These are phyloP conservation scores for Garrulus glandarius DNA, from an alignment of 2,797 vertebrate species.

Conservation along the genomic window DNA sequence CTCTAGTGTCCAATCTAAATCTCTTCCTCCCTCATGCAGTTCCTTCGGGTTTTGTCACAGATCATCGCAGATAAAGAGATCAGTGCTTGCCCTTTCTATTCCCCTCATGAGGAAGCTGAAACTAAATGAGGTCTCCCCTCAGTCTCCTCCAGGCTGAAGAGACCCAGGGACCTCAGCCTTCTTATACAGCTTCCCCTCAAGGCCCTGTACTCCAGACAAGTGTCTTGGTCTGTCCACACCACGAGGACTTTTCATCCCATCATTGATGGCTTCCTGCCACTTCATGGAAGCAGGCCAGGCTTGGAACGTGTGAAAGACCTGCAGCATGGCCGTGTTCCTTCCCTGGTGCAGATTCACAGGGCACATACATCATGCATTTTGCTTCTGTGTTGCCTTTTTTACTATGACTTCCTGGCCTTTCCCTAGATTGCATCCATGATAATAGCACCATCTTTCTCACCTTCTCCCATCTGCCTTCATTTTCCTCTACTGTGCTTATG, in stretches of 20 bases:
- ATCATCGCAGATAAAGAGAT: too few species aligned
- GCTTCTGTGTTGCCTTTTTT: not conserved
- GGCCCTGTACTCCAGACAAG: not conserved
- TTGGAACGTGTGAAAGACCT: not conserved
- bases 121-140: not conserved
- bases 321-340: fast-evolving
- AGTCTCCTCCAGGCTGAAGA: not conserved
- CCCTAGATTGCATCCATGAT: not conserved
- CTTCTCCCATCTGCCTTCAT: not conserved
- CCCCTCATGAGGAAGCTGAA: not conserved
- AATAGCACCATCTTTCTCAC: not conserved
- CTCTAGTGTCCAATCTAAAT: not conserved
- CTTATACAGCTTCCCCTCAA: not conserved
- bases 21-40: not conserved
- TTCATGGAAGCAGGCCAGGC: not conserved
- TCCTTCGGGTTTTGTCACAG: not conserved
- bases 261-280: not conserved
- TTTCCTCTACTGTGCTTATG: not conserved
- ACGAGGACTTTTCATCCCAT: fast-evolving
- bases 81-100: not conserved
- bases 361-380: fast-evolving
- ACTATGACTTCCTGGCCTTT: not conserved
- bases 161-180: not conserved
- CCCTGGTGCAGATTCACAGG: not conserved
- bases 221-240: fast-evolving